Percentiles rank a stretch among this genome's conserved stretches.
Evolutionary conservation across 2,797 vertebrate genomes (phyloP).

Genomic region (Neosilurus hyrtlii): DNA sequence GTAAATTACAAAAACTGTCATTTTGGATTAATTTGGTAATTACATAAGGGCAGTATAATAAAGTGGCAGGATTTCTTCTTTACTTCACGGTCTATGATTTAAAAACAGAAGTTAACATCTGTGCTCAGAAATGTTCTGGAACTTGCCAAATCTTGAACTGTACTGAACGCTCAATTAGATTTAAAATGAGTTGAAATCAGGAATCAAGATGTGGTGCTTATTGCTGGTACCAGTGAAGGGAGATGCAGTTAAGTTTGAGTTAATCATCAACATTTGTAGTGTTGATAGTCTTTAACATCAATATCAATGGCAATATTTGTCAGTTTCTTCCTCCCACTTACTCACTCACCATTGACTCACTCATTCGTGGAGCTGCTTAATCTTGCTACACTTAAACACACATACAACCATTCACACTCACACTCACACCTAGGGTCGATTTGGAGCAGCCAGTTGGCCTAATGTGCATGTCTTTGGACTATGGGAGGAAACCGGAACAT

Average conservation of each 20-base stretch:
- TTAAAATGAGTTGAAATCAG: neutral
- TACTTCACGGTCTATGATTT: neutral
- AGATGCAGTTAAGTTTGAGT: too few species aligned
- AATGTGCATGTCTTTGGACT: too few species aligned
- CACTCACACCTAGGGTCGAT: too few species aligned
- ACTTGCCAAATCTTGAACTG: neutral
- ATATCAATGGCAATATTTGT: neutral
- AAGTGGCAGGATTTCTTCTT: neutral
- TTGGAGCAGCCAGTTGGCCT: too few species aligned
- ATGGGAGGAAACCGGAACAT: too few species aligned
- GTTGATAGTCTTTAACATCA: too few species aligned
- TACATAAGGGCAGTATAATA: neutral
- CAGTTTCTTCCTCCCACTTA: neutral
- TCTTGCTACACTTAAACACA: too few species aligned
- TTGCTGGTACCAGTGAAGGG: neutral
- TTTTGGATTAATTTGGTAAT: neutral
- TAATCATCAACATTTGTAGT: too few species aligned
- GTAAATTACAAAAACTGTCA: slow-evolving; percentile 1
- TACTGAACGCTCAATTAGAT: neutral
- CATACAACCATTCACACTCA: too few species aligned
- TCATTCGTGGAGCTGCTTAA: too few species aligned
- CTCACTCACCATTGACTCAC: too few species aligned
- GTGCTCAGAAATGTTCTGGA: neutral
- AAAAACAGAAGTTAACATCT: slow-evolving; percentile 11
- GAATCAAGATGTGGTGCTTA: neutral